A percentile compares a stretch with the other conserved stretches of the same genome.
Conservation (phyloP, 1,140 invertebrate genomes). For the Argopecten irradians region DNA sequence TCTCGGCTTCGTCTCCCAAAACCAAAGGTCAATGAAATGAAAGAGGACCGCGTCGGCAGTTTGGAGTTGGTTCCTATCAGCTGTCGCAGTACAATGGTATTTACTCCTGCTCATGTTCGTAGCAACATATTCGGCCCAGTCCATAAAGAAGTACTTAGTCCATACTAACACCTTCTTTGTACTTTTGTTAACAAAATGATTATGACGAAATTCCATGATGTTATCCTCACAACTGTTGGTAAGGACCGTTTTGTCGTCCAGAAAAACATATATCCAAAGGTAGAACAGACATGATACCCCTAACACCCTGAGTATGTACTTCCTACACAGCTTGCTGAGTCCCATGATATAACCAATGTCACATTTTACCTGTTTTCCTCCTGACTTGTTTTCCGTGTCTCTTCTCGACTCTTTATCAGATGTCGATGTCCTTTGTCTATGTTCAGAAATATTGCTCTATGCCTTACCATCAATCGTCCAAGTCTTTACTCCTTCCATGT, state of each 20-base stretch:
- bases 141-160: background rate
- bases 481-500: too few relatives aligned
- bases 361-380: too few relatives aligned
- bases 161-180: background rate
- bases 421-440: too few relatives aligned
- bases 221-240: background rate
- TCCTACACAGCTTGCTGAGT: background rate
- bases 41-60: slow-evolving; percentile 39
- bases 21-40: slow-evolving; percentile 42
- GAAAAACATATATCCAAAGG: background rate
- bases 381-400: too few relatives aligned
- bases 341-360: too few relatives aligned
- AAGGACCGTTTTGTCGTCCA: background rate
- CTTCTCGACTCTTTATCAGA: too few relatives aligned
- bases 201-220: background rate
- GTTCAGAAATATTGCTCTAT: too few relatives aligned
- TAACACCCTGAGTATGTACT: background rate
- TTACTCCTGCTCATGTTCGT: background rate
- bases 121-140: background rate
- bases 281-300: background rate
- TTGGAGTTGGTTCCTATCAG: slow-evolving; percentile 28
- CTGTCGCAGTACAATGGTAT: slow-evolving; percentile 18
- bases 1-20: slow-evolving; percentile 33
- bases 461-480: too few relatives aligned
- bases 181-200: background rate